Conservation (phyloP, 2,113 vertebrate genomes). For the Taxidea taxus region DNA sequence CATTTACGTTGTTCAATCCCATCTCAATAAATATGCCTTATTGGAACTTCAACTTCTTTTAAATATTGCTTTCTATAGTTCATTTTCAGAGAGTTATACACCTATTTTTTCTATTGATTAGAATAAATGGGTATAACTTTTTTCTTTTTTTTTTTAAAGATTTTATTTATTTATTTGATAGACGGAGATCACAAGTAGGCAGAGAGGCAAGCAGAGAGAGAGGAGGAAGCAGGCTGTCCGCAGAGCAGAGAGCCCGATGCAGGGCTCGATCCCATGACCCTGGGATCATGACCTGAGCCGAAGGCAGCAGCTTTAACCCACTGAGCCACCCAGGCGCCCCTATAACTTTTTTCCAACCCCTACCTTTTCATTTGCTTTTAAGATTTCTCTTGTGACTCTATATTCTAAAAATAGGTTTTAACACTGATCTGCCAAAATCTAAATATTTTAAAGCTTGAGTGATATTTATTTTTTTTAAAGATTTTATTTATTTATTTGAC, state of each 20-base stretch:
- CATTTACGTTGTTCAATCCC: not conserved
- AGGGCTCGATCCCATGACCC: no score
- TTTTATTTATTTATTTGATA: no score
- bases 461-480: no score
- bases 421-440: not conserved
- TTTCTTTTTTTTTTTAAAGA: not conserved
- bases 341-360: not conserved
- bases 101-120: not conserved
- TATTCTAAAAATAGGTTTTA: not conserved
- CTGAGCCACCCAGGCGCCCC: no score
- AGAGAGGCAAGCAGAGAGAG: no score
- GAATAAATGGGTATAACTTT: not conserved
- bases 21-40: not conserved
- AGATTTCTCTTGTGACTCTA: not conserved
- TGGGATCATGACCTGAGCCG: no score
- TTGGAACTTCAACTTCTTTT: not conserved
- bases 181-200: no score
- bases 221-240: no score
- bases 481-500: no score
- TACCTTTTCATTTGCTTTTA: conserved; percentile 2
- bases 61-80: not conserved
- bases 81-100: not conserved
- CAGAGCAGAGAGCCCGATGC: no score
- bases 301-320: no score
- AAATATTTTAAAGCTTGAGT: conserved; percentile 8